Evolutionary conservation across 2,113 vertebrate genomes (phyloP).

Genomic region (Neogobius melanostomus): DNA sequence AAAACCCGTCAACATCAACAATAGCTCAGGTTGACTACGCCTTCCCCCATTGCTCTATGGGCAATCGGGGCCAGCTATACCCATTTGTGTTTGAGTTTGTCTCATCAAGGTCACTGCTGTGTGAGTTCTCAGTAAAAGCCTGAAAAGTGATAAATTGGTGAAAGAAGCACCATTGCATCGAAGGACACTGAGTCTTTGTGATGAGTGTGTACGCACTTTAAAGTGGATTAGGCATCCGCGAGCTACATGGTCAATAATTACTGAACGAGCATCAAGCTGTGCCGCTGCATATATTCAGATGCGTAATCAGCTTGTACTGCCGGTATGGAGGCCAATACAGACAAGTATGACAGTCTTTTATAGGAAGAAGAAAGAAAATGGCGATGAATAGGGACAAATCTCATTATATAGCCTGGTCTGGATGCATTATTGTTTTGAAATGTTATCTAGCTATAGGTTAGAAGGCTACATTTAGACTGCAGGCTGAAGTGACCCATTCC

Average conservation of each 20-base stretch:
- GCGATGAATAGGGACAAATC: neutral
- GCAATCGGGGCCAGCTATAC: neutral
- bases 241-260: slow-evolving; percentile 15
- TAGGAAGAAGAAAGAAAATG: neutral
- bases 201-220: slow-evolving; percentile 4
- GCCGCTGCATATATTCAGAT: neutral
- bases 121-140: neutral
- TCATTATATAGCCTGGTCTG: too few species aligned
- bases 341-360: neutral
- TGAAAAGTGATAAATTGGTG: slow-evolving; percentile 4
- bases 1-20: neutral
- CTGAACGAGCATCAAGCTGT: slow-evolving; percentile 5
- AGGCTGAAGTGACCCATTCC: too few species aligned
- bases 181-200: slow-evolving; percentile 6
- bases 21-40: neutral
- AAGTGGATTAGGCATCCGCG: neutral
- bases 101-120: slow-evolving; percentile 6
- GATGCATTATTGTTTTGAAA: too few species aligned
- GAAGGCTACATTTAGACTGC: too few species aligned
- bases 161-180: slow-evolving; percentile 3
- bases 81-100: neutral
- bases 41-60: neutral
- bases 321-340: neutral
- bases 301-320: neutral
- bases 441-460: too few species aligned